Evolutionary conservation across 2,797 vertebrate species (phyloP).

Genomic region (Hyperoplus immaculatus): DNA sequence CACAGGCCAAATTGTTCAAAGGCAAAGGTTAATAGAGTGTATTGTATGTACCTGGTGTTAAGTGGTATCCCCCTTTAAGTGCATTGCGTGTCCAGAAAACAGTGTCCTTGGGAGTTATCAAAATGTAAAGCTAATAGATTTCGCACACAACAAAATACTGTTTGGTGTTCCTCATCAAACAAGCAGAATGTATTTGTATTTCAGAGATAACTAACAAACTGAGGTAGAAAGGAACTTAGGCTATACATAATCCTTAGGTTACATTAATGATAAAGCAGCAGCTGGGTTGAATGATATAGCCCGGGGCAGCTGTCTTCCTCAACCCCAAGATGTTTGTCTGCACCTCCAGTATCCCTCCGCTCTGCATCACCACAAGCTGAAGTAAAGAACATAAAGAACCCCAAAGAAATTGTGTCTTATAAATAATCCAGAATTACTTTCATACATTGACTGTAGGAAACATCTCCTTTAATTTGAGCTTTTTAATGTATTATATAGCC

Average conservation of each 20-base stretch:
- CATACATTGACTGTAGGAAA: constrained; percentile 96
- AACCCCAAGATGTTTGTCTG: constrained; percentile 77
- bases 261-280: constrained; percentile 85
- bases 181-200: constrained; percentile 85
- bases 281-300: constrained; percentile 75
- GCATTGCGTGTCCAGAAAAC: constrained; percentile 50
- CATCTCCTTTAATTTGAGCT: constrained; percentile 89
- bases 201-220: constrained; percentile 91
- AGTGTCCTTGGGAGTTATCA: constrained; percentile 53
- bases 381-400: constrained; percentile 63
- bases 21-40: constrained; percentile 76
- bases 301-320: constrained; percentile 67
- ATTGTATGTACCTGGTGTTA: constrained; percentile 52
- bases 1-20: constrained; percentile 75
- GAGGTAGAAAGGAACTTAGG: constrained; percentile 94
- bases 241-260: constrained; percentile 86
- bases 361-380: constrained; percentile 55
- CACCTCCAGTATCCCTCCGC: constrained; percentile 71
- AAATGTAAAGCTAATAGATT: constrained; percentile 71
- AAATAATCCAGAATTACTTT: constrained; percentile 88
- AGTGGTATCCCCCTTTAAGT: constrained; percentile 73
- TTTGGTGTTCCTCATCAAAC: constrained; percentile 75
- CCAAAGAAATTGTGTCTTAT: constrained; percentile 79
- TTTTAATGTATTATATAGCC: constrained; percentile 91
- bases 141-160: constrained; percentile 54